Conservation (phyloP, 2,113 vertebrate genomes). For the Onychostruthus taczanowskii region DNA sequence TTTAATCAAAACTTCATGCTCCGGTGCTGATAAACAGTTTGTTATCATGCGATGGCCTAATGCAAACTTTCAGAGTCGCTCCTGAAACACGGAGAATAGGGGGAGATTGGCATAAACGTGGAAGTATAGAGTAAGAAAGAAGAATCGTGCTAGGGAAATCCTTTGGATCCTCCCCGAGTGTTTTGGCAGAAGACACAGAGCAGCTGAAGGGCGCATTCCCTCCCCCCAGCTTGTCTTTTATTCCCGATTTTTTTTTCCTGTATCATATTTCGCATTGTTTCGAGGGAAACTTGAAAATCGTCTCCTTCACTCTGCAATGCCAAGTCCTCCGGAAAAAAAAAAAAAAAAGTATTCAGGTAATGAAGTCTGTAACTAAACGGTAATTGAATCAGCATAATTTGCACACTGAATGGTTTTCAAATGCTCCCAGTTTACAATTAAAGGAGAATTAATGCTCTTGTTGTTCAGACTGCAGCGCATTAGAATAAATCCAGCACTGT, state of each 20-base stretch:
- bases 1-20: slow-evolving; percentile 7
- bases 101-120: background rate
- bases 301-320: slow-evolving; percentile 60
- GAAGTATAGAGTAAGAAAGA: background rate
- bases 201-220: background rate
- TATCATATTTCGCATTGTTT: slow-evolving; percentile 58
- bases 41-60: background rate
- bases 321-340: background rate
- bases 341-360: slow-evolving; percentile 75
- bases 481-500: slow-evolving; percentile 80
- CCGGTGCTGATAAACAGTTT: background rate
- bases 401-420: slow-evolving; percentile 83
- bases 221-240: background rate
- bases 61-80: background rate
- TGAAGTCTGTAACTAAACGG: slow-evolving; percentile 86
- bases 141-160: background rate
- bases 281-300: slow-evolving; percentile 63
- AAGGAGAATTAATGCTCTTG: slow-evolving; percentile 81
- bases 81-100: background rate
- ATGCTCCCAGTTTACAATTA: slow-evolving; percentile 85
- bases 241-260: background rate
- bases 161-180: background rate
- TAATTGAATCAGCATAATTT: slow-evolving; percentile 88
- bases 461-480: slow-evolving; percentile 75
- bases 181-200: slow-evolving; percentile 3